phyloP scores from a whole-genome alignment of 2,888 invertebrate genomes.

The Agrochola litura region DNA sequence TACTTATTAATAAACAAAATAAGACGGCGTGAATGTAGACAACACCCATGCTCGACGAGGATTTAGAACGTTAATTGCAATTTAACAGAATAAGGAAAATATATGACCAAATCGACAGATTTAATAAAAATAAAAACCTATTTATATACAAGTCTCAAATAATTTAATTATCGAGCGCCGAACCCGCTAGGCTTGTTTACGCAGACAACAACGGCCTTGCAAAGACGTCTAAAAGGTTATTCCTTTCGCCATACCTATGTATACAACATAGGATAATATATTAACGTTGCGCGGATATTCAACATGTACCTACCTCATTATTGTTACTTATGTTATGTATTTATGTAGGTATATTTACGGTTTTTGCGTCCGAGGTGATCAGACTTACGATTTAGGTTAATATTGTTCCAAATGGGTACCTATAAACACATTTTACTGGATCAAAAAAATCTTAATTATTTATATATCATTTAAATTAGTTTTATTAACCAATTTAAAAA shows the following conservation, averaged over 20 bases:
- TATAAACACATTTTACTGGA: not conserved
- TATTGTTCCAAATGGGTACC: not conserved
- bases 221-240: slow-evolving; percentile 81
- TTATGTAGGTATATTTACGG: not conserved
- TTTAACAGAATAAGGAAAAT: slow-evolving; percentile 22
- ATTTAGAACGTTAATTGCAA: slow-evolving; percentile 36
- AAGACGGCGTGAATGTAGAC: slow-evolving; percentile 23
- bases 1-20: slow-evolving; percentile 24
- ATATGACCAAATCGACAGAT: slow-evolving; percentile 15
- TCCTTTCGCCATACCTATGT: slow-evolving; percentile 77
- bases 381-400: slow-evolving; percentile 4
- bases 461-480: not conserved
- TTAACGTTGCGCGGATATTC: slow-evolving; percentile 32
- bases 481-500: not conserved
- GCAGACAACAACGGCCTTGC: slow-evolving; percentile 80
- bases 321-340: slow-evolving; percentile 14
- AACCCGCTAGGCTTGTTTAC: slow-evolving; percentile 72
- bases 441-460: not conserved
- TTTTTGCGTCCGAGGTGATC: slow-evolving; percentile 10
- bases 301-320: slow-evolving; percentile 25
- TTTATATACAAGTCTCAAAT: slow-evolving; percentile 49
- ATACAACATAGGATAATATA: slow-evolving; percentile 49
- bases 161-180: slow-evolving; percentile 69
- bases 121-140: slow-evolving; percentile 16
- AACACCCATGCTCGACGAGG: slow-evolving; percentile 23